Evolutionary conservation across 2,113 vertebrate genomes (phyloP).

Genomic region (Candoia aspera): DNA sequence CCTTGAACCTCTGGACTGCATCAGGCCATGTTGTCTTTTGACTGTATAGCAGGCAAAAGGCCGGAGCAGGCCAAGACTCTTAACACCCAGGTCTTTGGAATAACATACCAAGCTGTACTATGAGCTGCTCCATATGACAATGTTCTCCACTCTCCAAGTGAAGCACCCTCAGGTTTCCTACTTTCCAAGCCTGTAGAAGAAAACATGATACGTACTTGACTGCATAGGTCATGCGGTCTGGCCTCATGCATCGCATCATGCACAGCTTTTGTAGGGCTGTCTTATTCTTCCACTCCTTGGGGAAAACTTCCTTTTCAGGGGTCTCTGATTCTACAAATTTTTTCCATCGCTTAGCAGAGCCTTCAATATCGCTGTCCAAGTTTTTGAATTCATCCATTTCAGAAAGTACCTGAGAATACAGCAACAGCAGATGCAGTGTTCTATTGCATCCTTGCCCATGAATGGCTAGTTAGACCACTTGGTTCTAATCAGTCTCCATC

Average conservation of each 20-base stretch:
- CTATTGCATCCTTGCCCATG: neutral
- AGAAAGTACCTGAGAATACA: constrained; percentile 65
- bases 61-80: neutral
- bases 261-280: constrained; percentile 75
- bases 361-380: constrained; percentile 75
- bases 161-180: neutral
- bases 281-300: constrained; percentile 80
- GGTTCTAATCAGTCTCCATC: neutral
- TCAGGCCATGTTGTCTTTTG: neutral
- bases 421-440: neutral
- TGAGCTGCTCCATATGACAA: neutral
- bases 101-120: neutral
- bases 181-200: neutral
- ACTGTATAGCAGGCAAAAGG: neutral
- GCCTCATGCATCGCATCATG: constrained; percentile 75
- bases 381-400: constrained; percentile 78
- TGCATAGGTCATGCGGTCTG: constrained; percentile 78
- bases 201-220: constrained; percentile 60
- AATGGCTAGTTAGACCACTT: neutral
- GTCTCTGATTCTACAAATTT: constrained; percentile 76
- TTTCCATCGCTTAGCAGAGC: constrained; percentile 76
- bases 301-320: constrained; percentile 74
- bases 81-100: neutral
- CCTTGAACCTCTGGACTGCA: neutral
- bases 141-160: neutral